Conservation (phyloP, 2,888 invertebrate species). For the Oscheius sp. region DNA sequence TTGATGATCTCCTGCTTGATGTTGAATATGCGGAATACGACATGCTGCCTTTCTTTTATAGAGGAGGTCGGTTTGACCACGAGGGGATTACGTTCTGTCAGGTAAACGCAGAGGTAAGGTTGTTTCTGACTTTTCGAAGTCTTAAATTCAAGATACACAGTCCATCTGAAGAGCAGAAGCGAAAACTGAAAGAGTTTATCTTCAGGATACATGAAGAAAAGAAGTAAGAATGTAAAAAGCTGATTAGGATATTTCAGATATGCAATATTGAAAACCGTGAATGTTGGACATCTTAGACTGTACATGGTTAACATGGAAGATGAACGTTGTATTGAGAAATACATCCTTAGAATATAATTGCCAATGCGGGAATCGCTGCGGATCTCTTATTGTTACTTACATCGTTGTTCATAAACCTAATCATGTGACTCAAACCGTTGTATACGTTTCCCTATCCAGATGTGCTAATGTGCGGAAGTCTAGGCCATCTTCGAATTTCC, state of each 20-base stretch:
- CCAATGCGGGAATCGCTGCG: too few species aligned
- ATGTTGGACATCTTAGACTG: slow-evolving; percentile 3
- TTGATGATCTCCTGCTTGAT: slow-evolving; percentile 2
- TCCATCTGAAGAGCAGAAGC: background rate
- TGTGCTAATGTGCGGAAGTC: slow-evolving; percentile 27
- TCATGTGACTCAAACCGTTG: too few species aligned
- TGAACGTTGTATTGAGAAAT: background rate
- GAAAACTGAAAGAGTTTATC: background rate
- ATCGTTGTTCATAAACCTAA: background rate
- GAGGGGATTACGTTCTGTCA: slow-evolving; percentile 5
- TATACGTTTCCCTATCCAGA: background rate
- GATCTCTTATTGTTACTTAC: too few species aligned
- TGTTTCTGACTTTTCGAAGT: background rate
- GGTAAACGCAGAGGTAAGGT: background rate
- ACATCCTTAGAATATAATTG: background rate
- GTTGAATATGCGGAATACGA: slow-evolving; percentile 25
- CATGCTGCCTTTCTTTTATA: background rate
- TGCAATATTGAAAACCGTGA: background rate
- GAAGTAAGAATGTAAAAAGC: background rate
- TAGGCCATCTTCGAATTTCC: slow-evolving; percentile 33
- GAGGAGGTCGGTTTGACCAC: background rate
- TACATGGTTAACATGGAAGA: background rate
- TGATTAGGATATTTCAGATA: background rate
- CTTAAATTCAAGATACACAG: background rate
- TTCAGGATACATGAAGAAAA: background rate